Evolutionary conservation across 2,113 vertebrate genomes (phyloP).

Genomic region (Delphinus delphis): DNA sequence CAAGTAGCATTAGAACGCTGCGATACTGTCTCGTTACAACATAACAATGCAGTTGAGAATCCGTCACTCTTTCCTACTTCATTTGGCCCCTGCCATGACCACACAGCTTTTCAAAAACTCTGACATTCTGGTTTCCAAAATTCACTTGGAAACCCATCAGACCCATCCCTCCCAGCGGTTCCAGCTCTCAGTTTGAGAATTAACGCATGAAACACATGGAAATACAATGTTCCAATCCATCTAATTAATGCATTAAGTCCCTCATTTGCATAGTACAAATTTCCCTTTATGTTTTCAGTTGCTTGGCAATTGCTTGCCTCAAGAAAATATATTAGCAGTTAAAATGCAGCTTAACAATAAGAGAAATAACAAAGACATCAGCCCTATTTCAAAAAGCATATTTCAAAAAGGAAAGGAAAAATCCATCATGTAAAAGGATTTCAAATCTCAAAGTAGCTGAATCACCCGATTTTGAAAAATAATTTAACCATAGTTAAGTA

Average conservation of each 20-base stretch:
- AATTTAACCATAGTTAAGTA: not conserved
- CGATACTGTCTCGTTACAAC: constrained; percentile 34
- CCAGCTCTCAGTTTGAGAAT: constrained; percentile 68
- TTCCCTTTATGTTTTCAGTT: constrained; percentile 76
- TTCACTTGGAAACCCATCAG: constrained; percentile 68
- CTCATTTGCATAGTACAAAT: constrained; percentile 80
- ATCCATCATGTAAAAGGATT: not conserved
- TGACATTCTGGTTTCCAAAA: constrained; percentile 58
- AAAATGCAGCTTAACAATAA: constrained; percentile 66
- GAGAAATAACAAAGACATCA: constrained; percentile 71
- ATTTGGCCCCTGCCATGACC: constrained; percentile 58
- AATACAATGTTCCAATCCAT: constrained; percentile 79
- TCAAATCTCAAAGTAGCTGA: constrained; percentile 27
- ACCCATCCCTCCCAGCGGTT: constrained; percentile 28
- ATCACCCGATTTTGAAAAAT: constrained; percentile 27
- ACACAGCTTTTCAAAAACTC: constrained; percentile 64
- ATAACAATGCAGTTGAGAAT: constrained; percentile 34
- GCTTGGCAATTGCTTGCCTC: constrained; percentile 75
- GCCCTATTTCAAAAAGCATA: constrained; percentile 57
- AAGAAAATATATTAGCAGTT: constrained; percentile 76
- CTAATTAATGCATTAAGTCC: constrained; percentile 81
- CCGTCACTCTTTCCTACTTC: constrained; percentile 3
- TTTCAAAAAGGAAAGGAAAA: constrained; percentile 32
- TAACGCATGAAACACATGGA: constrained; percentile 77
- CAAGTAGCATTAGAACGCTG: constrained; percentile 16